These are phyloP conservation scores for Halocynthia roretzi DNA, from an alignment of 23 tunicate species.

Conservation along the genomic window DNA sequence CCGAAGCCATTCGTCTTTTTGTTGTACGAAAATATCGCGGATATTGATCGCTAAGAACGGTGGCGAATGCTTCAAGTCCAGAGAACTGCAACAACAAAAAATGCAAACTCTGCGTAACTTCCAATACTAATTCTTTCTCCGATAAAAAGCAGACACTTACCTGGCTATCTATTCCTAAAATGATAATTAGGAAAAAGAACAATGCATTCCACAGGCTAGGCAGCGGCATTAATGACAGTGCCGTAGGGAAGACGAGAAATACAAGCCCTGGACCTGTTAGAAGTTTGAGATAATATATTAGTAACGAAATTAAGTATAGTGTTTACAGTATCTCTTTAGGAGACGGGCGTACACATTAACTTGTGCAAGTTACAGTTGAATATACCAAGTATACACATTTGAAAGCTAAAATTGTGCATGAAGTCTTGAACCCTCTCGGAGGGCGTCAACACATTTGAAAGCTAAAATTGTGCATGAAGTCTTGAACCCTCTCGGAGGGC, in stretches of 20 bases:
- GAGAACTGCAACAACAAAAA: slow-evolving; percentile 2
- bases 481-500: background rate
- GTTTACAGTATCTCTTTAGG: background rate
- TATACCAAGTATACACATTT: too few species aligned
- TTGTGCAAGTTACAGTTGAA: too few species aligned
- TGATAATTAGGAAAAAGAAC: slow-evolving; percentile 56
- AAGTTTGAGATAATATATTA: too few species aligned
- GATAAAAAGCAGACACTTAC: background rate
- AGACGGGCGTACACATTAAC: too few species aligned
- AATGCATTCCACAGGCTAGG: slow-evolving; percentile 63
- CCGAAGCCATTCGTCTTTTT: slow-evolving; percentile 15
- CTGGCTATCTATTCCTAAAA: slow-evolving; percentile 59
- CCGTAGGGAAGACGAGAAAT: slow-evolving; percentile 48
- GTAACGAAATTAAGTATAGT: background rate
- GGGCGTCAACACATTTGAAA: too few species aligned
- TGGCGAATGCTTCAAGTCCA: slow-evolving; percentile 16
- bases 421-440: too few species aligned
- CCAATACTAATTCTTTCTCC: too few species aligned
- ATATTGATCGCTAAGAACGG: slow-evolving; percentile 14
- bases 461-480: background rate
- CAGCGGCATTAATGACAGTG: slow-evolving; percentile 46
- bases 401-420: too few species aligned
- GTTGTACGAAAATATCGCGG: slow-evolving; percentile 7
- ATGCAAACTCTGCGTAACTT: too few species aligned
- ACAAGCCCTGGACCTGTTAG: slow-evolving; percentile 60